Conservation (phyloP, 2,888 invertebrate species). For the Epirrhoe tristata region DNA sequence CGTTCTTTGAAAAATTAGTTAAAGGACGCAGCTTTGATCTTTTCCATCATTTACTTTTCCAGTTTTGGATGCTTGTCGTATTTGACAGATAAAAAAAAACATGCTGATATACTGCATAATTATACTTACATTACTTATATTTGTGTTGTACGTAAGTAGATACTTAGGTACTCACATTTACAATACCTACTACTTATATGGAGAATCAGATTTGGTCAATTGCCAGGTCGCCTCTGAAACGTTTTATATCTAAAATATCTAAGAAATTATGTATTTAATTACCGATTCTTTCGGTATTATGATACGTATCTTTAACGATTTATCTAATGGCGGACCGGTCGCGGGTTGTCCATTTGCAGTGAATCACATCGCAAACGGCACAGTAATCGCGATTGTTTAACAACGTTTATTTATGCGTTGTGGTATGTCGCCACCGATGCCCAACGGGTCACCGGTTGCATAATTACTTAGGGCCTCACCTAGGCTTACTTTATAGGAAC, state of each 20-base stretch:
- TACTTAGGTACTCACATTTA: too few relatives aligned
- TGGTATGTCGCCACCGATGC: constrained; percentile 19
- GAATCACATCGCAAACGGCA: constrained; percentile 36
- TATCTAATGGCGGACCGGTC: constrained; percentile 37
- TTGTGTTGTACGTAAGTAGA: too few relatives aligned
- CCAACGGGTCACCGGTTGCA: constrained; percentile 1
- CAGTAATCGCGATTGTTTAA: constrained; percentile 27
- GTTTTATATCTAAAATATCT: not conserved
- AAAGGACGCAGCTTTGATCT: too few relatives aligned
- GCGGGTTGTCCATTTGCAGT: constrained; percentile 41
- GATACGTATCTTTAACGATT: constrained; percentile 27
- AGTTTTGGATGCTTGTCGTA: too few relatives aligned
- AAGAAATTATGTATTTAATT: constrained; percentile 3
- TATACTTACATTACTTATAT: too few relatives aligned
- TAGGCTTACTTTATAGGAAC: not conserved
- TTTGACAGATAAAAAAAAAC: too few relatives aligned
- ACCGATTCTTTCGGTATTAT: constrained; percentile 17
- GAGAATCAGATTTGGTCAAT: too few relatives aligned
- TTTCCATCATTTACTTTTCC: too few relatives aligned
- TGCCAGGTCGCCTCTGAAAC: too few relatives aligned
- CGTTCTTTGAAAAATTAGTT: too few relatives aligned
- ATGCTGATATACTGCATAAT: too few relatives aligned
- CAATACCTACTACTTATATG: too few relatives aligned
- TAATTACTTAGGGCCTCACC: not conserved
- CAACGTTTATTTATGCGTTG: constrained; percentile 24